Evolutionary conservation across 2,888 invertebrate genomes (phyloP).

Genomic region (Tinea pellionella): DNA sequence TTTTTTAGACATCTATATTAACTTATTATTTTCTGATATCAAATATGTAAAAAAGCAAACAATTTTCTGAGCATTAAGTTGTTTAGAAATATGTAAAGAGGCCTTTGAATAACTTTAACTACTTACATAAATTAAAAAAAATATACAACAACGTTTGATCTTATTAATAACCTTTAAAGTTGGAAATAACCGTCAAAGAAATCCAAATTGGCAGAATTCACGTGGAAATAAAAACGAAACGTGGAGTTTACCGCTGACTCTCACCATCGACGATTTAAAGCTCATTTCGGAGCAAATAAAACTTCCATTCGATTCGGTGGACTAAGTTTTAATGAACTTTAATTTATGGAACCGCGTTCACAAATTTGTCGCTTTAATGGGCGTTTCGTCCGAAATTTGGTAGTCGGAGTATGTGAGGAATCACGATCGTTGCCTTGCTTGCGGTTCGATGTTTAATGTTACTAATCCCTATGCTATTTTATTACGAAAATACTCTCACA

Average conservation of each 20-base stretch:
- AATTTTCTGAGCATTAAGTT: too few species aligned
- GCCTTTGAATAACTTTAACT: too few species aligned
- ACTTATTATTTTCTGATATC: too few species aligned
- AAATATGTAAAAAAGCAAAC: too few species aligned
- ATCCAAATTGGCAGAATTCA: conserved; percentile 33
- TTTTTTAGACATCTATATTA: too few species aligned
- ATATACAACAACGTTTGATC: too few species aligned
- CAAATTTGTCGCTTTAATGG: conserved; percentile 55
- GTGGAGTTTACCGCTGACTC: conserved; percentile 25
- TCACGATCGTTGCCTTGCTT: conserved; percentile 27
- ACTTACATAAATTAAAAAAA: too few species aligned
- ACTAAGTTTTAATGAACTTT: conserved; percentile 54
- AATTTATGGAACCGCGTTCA: conserved; percentile 46
- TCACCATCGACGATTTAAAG: conserved; percentile 27
- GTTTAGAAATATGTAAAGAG: too few species aligned
- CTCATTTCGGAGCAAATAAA: conserved; percentile 39
- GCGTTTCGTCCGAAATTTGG: conserved; percentile 37
- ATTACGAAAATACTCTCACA: neutral
- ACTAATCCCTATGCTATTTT: conserved; percentile 18
- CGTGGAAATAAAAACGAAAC: conserved; percentile 32
- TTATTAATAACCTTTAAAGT: conserved; percentile 29
- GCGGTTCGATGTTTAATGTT: conserved; percentile 35
- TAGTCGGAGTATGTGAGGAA: conserved; percentile 35
- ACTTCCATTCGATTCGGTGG: conserved; percentile 26
- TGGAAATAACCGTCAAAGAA: conserved; percentile 40